Percentiles rank a stretch among this genome's conserved stretches.
phyloP scores from a whole-genome alignment of 2,113 vertebrate species.

The Aphelocoma coerulescens region DNA sequence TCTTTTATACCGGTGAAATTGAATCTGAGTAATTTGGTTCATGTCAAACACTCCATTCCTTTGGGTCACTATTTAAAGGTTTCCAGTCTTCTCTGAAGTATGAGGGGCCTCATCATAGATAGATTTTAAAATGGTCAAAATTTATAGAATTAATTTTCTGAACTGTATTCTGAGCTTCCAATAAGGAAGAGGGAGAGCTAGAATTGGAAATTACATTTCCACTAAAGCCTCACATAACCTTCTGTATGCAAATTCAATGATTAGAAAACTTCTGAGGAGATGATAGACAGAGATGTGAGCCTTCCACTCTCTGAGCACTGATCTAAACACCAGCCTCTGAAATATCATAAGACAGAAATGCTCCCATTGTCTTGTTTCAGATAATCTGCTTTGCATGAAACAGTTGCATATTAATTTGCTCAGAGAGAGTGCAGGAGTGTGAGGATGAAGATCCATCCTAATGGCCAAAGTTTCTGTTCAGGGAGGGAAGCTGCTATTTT shows the following conservation, averaged over 20 bases:
- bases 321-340: not conserved
- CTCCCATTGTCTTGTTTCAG: not conserved
- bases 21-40: not conserved
- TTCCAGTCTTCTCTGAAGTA: not conserved
- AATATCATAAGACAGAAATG: not conserved
- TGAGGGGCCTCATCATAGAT: not conserved
- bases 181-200: not conserved
- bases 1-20: not conserved
- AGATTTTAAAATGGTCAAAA: not conserved
- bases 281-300: not conserved
- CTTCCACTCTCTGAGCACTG: not conserved
- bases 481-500: not conserved
- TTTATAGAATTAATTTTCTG: not conserved
- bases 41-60: not conserved
- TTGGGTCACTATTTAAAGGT: not conserved
- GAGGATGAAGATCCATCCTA: not conserved
- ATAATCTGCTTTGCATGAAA: not conserved
- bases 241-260: not conserved
- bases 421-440: not conserved
- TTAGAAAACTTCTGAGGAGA: not conserved
- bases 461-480: not conserved
- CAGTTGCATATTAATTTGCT: not conserved
- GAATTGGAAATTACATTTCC: not conserved
- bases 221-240: not conserved
- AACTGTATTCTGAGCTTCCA: not conserved